Evolutionary conservation across 2,797 vertebrate species (phyloP).

Genomic region (Orientallactaga sibirica): DNA sequence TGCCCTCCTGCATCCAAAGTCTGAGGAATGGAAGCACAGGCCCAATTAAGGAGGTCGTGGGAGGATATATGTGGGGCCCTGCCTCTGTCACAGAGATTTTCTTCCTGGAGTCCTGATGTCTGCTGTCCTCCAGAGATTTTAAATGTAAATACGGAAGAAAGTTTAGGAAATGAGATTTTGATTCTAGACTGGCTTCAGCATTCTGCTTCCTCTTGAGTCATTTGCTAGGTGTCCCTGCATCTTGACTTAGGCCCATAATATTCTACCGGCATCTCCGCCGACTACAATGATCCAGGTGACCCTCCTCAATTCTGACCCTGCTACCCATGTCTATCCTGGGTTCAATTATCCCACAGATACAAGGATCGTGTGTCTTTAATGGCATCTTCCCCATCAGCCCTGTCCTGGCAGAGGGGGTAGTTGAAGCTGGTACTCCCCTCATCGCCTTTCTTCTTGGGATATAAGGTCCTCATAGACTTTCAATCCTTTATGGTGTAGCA

Average conservation of each 20-base stretch:
- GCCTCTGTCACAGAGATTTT: neutral
- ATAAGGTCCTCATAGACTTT: neutral
- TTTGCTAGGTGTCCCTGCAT: neutral
- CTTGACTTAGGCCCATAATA: neutral
- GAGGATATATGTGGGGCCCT: too few relatives aligned
- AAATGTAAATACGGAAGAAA: neutral
- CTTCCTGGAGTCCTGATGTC: neutral
- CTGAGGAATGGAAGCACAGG: neutral
- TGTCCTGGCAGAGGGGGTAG: neutral
- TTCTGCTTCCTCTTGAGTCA: neutral
- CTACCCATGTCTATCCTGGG: neutral
- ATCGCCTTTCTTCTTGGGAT: neutral
- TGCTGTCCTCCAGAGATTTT: neutral
- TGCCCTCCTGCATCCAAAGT: fast-evolving
- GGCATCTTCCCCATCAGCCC: neutral
- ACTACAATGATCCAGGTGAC: neutral
- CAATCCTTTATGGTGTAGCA: neutral
- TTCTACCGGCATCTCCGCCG: neutral
- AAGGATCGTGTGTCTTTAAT: neutral
- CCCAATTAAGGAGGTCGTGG: neutral
- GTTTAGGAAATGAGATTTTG: neutral
- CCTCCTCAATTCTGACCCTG: neutral
- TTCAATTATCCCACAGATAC: neutral
- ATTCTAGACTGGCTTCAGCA: neutral
- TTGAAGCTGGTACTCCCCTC: neutral